phyloP scores from a whole-genome alignment of 2,888 invertebrate species.

The Cryptocephalus moraei region DNA sequence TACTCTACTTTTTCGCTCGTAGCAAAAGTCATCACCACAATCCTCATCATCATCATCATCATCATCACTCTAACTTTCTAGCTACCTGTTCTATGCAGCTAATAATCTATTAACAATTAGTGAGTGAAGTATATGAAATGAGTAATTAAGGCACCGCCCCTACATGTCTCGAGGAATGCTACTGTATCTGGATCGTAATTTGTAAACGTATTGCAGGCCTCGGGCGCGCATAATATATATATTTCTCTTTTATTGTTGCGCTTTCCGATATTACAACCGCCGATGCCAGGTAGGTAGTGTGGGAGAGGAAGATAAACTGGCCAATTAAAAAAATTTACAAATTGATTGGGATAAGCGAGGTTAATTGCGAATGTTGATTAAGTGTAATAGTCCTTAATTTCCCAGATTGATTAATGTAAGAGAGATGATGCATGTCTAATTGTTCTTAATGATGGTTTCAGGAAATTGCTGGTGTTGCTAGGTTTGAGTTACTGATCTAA shows the following conservation, averaged over 20 bases:
- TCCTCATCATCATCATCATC: too few relatives aligned
- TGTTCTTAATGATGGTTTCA: too few relatives aligned
- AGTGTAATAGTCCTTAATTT: too few relatives aligned
- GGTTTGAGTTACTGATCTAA: too few relatives aligned
- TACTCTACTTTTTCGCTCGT: neutral
- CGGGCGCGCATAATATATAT: slow-evolving; percentile 28
- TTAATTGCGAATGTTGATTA: too few relatives aligned
- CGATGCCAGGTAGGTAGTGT: neutral
- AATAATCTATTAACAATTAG: slow-evolving; percentile 35
- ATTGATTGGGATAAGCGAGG: too few relatives aligned
- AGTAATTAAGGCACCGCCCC: slow-evolving; percentile 38
- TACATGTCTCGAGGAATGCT: slow-evolving; percentile 36
- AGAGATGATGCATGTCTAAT: too few relatives aligned
- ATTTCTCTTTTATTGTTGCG: slow-evolving; percentile 34
- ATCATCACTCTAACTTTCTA: neutral
- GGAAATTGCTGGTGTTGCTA: too few relatives aligned
- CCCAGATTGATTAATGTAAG: too few relatives aligned
- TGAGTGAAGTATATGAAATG: slow-evolving; percentile 34
- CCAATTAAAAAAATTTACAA: too few relatives aligned
- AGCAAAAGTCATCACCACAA: neutral
- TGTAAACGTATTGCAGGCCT: slow-evolving; percentile 34
- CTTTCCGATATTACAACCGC: slow-evolving; percentile 16
- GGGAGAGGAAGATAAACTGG: too few relatives aligned
- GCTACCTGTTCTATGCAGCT: slow-evolving; percentile 9
- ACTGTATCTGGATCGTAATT: slow-evolving; percentile 38